A percentile compares a stretch with the other conserved stretches of the same genome.
phyloP scores from a whole-genome alignment of 2,888 invertebrate genomes.

The Eumacrocentrus americanus region DNA sequence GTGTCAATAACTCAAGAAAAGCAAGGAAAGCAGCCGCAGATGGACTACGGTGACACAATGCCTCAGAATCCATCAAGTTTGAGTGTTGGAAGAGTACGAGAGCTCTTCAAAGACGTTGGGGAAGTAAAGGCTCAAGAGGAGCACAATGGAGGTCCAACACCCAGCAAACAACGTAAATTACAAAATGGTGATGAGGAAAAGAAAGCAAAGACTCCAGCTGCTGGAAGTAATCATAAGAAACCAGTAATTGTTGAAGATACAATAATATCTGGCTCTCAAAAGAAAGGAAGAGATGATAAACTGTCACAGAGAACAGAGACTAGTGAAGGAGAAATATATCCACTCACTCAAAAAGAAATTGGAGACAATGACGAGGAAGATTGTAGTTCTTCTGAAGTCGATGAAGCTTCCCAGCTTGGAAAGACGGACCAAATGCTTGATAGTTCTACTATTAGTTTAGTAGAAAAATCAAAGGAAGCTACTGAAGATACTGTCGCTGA shows the following conservation, averaged over 20 bases:
- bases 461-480: conserved; percentile 1
- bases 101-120: not conserved
- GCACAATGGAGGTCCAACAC: conserved; percentile 27
- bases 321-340: too few species aligned
- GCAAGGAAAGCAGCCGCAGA: too few species aligned
- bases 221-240: conserved; percentile 18
- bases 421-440: too few species aligned
- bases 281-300: not conserved
- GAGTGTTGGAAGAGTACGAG: not conserved
- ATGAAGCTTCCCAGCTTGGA: too few species aligned
- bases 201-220: conserved; percentile 25
- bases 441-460: too few species aligned
- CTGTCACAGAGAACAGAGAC: too few species aligned
- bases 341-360: too few species aligned
- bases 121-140: conserved; percentile 7
- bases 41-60: conserved; percentile 14
- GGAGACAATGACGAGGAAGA: too few species aligned
- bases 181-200: not conserved
- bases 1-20: not conserved
- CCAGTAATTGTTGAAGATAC: conserved; percentile 10
- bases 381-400: too few species aligned
- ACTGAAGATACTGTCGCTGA: not conserved
- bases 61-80: not conserved
- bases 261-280: not conserved
- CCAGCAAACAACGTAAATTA: conserved; percentile 33